Percentiles rank a stretch among this genome's conserved stretches.
phyloP scores from a whole-genome alignment of 2,113 vertebrate species.

The Camelus bactrianus region DNA sequence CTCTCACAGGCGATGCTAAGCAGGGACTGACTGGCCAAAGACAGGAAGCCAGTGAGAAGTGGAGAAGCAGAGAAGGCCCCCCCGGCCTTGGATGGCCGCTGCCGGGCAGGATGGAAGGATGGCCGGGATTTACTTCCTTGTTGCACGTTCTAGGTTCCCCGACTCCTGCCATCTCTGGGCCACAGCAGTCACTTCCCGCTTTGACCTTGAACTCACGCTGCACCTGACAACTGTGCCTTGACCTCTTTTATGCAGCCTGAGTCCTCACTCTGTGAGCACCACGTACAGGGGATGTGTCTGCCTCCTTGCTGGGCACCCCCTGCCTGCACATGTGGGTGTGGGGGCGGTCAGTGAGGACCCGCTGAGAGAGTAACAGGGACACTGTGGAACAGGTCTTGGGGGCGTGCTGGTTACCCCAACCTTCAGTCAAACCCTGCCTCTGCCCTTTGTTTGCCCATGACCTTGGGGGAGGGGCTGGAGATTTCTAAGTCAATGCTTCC shows the following conservation, averaged over 20 bases:
- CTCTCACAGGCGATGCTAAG: rapidly evolving
- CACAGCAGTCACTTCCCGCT: rapidly evolving
- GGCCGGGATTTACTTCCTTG: background rate
- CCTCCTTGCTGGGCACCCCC: background rate
- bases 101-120: background rate
- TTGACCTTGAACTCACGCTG: background rate
- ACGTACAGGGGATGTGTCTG: rapidly evolving
- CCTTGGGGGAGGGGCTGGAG: rapidly evolving
- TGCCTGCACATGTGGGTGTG: background rate
- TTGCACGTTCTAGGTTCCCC: rapidly evolving
- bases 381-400: background rate
- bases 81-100: background rate
- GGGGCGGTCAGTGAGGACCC: background rate
- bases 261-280: background rate
- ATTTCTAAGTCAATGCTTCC: background rate
- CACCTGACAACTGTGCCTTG: background rate
- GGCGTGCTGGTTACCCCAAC: background rate
- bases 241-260: background rate
- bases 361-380: background rate
- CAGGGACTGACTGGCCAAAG: background rate
- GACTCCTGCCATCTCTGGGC: background rate
- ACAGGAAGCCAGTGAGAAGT: background rate
- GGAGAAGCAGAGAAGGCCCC: background rate
- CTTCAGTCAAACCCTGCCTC: background rate
- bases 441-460: background rate